Conservation (phyloP, 2,888 invertebrate genomes). For the Ormyrus pomaceus region DNA sequence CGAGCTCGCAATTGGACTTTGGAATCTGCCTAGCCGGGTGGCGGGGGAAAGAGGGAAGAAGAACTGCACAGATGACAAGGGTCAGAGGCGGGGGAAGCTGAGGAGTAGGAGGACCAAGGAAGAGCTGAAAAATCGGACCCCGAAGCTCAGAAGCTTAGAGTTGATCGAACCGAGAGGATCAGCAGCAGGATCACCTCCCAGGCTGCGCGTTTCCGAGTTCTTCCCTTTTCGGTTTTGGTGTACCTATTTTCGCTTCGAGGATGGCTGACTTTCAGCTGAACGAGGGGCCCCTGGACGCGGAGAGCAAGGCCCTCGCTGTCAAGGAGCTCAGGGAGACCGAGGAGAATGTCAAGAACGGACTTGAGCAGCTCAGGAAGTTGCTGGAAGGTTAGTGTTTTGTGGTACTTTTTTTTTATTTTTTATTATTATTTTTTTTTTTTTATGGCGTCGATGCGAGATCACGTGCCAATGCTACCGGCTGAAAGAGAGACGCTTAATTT, state of each 20-base stretch:
- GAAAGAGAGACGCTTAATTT: too few relatives aligned
- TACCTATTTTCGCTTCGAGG: neutral
- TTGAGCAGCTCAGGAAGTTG: conserved; percentile 69
- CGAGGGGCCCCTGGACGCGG: conserved; percentile 55
- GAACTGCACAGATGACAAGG: conserved; percentile 32
- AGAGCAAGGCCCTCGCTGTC: conserved; percentile 68
- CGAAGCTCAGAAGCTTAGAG: conserved; percentile 45
- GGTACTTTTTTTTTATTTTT: neutral
- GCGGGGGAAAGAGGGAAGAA: conserved; percentile 21
- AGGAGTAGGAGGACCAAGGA: conserved; percentile 45
- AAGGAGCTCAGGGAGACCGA: conserved; percentile 75
- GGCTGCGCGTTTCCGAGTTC: neutral
- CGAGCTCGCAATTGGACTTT: conserved; percentile 45
- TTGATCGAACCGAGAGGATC: conserved; percentile 44
- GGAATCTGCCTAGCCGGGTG: conserved; percentile 18
- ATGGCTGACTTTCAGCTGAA: conserved; percentile 52
- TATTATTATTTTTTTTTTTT: neutral
- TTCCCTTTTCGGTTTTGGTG: neutral
- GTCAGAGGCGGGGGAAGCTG: neutral
- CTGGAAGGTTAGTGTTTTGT: conserved; percentile 70
- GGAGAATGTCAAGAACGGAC: conserved; percentile 71
- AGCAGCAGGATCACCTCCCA: neutral
- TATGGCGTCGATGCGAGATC: too few relatives aligned
- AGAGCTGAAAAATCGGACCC: conserved; percentile 28
- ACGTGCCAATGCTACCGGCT: too few relatives aligned